Base-by-base conservation (phyloP, 23 tunicate species). In the Aplidium turbinatum region DNA sequence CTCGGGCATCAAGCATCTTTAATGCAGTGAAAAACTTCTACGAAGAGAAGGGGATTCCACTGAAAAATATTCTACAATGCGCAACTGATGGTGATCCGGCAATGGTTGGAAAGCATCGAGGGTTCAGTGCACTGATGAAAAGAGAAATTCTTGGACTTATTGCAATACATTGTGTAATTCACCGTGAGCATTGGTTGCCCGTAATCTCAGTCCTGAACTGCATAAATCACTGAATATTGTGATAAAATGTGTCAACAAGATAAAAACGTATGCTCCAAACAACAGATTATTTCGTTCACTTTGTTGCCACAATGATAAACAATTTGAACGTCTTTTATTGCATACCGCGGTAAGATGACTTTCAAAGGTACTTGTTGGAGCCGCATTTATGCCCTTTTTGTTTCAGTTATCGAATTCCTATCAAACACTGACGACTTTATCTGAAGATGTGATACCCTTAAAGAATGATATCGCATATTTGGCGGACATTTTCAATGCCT, bases 61-160 rank as follows among this genome's bases (percentile, higher is more conserved):
- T 68, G 76, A 35, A 68, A 53, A 79, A 79, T 68, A 79, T 79
- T 48, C 35, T 68, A 65, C 65, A 79, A 47, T 69, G 84, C 35
- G 84, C 77, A 79, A 70, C 79, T 13, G 84, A 78, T 35, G 78
- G 84, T 69, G 84, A 78, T 48, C 53, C 78, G 47, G 47, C 78
- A 32, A 78, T 71, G 65, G 79, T 69, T 71, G 80, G n/a, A n/a
- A n/a, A n/a, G n/a, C n/a, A n/a, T n/a, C n/a, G n/a, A 70, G 76
- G 58, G 27, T 70, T 70, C 76, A 47, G 46, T 58, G 76, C 58
- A 48, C 38, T 70, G 25, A 46, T 46, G 60, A 70, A 70, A 70
- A 70, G 28, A 35, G 27, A 35, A 65, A 65, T 65, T 36, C 57
- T 39, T 38, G 57, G 57, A 47, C 75, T 38, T 27, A 31, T 47